Evolutionary conservation across 2,888 invertebrate species (phyloP), one percentile per base, ranked within the genome.

Genomic region (Apoderus coryli): DNA sequence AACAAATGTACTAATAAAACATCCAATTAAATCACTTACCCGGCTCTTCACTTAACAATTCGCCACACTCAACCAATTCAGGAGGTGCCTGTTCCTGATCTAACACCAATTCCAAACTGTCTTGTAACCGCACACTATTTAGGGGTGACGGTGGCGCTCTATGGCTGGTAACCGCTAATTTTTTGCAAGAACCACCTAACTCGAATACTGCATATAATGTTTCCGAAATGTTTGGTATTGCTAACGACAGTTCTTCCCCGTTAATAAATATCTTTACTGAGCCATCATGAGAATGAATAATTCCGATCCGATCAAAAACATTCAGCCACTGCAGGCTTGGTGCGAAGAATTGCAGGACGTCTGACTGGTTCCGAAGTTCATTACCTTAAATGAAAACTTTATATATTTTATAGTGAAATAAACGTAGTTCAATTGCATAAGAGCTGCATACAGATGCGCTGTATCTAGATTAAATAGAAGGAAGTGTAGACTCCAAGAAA

Each of bases 201-300:
- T 90, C 89, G 40, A 86, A 71, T 3, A 88, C 75, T 5, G 76
- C 85, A 53, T 79, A 86, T 3, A 88, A 73, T 60, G 75, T 76
- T 10, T 56, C 57, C 2, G 49, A 44, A 7, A 52, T 38, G 33
- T 44, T 43, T 9, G 52, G 53, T 32, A 58, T 51, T 25, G 40
- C 46, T 14, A 57, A 31, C 3, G 49, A 36, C 47, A 84, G 67
- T 43, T 80, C 76, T 54, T 85, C 81, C 1, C 82, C 80, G 55
- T 90, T 89, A 32, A 86, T 66, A 44, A 76, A 74, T 25, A 85
- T 68, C 37, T 76, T 71, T 4, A 88, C 63, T 11, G 68, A 67
- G 5, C 73, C 70, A 38, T 81, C 78, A 13, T 65, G 62, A 1
- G 76, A 74, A 41, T 75, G 67, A 50, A 80, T 76, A 12, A 89